phyloP scores from a whole-genome alignment of 2,113 vertebrate genomes.

The Meles meles region DNA sequence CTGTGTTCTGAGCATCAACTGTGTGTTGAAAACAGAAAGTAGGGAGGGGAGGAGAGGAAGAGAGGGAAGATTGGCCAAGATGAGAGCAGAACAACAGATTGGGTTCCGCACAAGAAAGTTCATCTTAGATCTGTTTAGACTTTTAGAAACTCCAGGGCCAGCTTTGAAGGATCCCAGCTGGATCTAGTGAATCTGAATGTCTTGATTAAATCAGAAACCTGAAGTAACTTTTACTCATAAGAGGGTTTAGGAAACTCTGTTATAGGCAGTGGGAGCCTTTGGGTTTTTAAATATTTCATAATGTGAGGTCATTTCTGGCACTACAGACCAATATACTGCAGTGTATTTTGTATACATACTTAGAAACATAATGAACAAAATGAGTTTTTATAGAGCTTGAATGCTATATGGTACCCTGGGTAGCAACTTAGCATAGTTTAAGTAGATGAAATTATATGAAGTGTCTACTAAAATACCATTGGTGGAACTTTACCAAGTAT shows the following conservation, averaged over 20 bases:
- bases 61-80: fast-evolving
- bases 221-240: background rate
- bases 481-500: background rate
- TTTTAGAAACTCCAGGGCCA: background rate
- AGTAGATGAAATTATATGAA: background rate
- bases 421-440: background rate
- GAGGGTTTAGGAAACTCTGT: background rate
- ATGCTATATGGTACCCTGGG: background rate
- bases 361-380: background rate
- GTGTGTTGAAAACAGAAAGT: background rate
- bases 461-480: background rate
- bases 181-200: background rate
- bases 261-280: background rate
- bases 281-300: background rate
- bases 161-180: background rate
- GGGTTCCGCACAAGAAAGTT: background rate
- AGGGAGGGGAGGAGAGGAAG: background rate
- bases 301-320: background rate
- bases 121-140: background rate
- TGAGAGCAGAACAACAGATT: background rate
- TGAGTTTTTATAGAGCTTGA: background rate
- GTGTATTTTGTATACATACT: background rate
- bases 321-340: background rate
- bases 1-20: background rate
- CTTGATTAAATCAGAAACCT: background rate